These are phyloP conservation scores for Hydrolagus colliei DNA, from an alignment of 2,797 vertebrate species.

Conservation along the genomic window DNA sequence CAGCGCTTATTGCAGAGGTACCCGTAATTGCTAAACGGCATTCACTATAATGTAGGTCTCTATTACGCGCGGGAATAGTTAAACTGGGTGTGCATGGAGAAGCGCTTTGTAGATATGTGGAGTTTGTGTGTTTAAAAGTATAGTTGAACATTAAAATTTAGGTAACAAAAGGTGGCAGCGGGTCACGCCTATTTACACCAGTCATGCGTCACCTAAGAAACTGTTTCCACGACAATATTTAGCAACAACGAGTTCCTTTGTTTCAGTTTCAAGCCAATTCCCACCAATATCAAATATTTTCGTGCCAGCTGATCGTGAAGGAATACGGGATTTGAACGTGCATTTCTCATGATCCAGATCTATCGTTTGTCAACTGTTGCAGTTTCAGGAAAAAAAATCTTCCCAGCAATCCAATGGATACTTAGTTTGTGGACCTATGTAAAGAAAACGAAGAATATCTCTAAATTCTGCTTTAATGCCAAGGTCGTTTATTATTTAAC, in stretches of 20 bases:
- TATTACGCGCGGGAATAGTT: no score
- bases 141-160: neutral
- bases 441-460: no score
- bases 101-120: neutral
- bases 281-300: neutral
- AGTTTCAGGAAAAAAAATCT: no score
- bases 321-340: no score
- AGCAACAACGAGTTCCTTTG: neutral
- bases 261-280: neutral
- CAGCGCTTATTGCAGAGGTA: no score
- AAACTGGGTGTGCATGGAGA: neutral
- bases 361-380: neutral
- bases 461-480: no score
- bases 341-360: neutral
- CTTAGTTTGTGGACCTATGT: no score
- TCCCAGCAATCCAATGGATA: no score
- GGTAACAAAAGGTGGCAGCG: neutral
- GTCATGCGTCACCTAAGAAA: neutral
- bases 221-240: neutral
- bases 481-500: no score
- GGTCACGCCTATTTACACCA: neutral
- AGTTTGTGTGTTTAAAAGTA: no score
- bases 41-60: no score
- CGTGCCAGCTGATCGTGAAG: neutral
- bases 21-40: no score